These are phyloP conservation scores for Dendrocincla tyrannina DNA, from an alignment of 2,797 vertebrate genomes.

Conservation along the genomic window DNA sequence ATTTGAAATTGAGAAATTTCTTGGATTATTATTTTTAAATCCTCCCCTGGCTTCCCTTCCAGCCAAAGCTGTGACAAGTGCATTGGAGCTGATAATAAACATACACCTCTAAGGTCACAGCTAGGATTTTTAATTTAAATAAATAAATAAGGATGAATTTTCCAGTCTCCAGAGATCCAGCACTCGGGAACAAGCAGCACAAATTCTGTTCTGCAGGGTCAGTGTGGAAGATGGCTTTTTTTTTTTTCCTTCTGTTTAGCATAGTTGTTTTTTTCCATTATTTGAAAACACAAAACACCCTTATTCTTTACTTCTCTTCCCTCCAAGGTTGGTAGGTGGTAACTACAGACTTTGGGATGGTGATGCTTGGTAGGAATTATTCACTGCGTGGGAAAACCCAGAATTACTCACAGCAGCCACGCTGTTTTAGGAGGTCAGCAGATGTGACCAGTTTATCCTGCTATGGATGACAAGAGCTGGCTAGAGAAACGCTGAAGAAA, in stretches of 20 bases:
- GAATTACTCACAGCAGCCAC: slow-evolving; percentile 17
- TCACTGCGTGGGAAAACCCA: not conserved
- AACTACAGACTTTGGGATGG: not conserved
- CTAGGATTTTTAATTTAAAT: slow-evolving; percentile 58
- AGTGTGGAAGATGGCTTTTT: not conserved
- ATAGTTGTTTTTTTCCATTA: not conserved
- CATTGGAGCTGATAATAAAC: slow-evolving; percentile 75
- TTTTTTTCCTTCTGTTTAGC: not conserved
- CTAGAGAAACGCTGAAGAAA: not conserved
- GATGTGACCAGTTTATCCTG: slow-evolving; percentile 44
- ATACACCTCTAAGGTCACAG: slow-evolving; percentile 72
- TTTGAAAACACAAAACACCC: not conserved
- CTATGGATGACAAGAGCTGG: not conserved
- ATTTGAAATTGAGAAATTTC: slow-evolving; percentile 56
- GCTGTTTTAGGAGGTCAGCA: slow-evolving; percentile 20
- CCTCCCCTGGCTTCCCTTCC: slow-evolving; percentile 54
- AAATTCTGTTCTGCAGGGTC: slow-evolving; percentile 15
- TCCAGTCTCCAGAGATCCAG: slow-evolving; percentile 55
- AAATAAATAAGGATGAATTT: slow-evolving; percentile 68
- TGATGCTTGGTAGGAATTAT: not conserved
- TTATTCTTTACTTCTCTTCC: not conserved
- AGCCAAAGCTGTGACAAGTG: slow-evolving; percentile 76
- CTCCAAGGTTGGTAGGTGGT: not conserved
- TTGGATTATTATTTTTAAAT: slow-evolving; percentile 57
- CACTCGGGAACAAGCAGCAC: slow-evolving; percentile 28